Conservation (phyloP, 2,113 vertebrate species). For the Genyomyrus donnyi region DNA sequence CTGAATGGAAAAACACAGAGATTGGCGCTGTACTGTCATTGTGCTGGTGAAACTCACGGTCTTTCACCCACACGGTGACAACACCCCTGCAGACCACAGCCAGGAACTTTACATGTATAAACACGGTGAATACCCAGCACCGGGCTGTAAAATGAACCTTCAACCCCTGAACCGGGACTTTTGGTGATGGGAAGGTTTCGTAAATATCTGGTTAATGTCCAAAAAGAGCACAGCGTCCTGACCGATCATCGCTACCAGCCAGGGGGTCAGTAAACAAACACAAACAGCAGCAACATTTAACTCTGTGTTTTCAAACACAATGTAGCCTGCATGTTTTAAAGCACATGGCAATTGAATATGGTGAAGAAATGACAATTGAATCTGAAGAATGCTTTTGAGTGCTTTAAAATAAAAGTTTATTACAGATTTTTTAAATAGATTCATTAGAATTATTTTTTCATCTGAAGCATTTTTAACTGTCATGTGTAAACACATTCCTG, state of each 20-base stretch:
- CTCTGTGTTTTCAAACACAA: not conserved
- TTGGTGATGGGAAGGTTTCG: not conserved
- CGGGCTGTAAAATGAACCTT: not conserved
- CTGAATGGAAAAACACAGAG: not conserved
- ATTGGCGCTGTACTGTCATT: not conserved
- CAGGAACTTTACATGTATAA: not conserved
- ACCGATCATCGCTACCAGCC: conserved; percentile 51
- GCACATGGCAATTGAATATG: not conserved
- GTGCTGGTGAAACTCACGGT: not conserved
- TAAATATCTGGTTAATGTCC: not conserved
- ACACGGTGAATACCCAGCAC: not conserved
- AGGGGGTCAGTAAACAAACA: not conserved
- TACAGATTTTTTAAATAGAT: not conserved
- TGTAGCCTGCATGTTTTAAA: not conserved
- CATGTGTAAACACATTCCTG: not conserved
- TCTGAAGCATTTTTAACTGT: not conserved
- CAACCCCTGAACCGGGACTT: not conserved
- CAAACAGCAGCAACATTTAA: not conserved
- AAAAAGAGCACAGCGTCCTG: conserved; percentile 57
- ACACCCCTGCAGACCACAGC: not conserved
- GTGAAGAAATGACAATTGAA: not conserved
- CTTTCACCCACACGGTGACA: not conserved
- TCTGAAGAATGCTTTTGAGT: not conserved
- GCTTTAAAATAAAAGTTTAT: not conserved
- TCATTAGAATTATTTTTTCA: not conserved